Percentiles rank a stretch among this genome's conserved stretches.
Evolutionary conservation across 1,140 invertebrate species (phyloP).

Genomic region (Leguminivora glycinivorella): DNA sequence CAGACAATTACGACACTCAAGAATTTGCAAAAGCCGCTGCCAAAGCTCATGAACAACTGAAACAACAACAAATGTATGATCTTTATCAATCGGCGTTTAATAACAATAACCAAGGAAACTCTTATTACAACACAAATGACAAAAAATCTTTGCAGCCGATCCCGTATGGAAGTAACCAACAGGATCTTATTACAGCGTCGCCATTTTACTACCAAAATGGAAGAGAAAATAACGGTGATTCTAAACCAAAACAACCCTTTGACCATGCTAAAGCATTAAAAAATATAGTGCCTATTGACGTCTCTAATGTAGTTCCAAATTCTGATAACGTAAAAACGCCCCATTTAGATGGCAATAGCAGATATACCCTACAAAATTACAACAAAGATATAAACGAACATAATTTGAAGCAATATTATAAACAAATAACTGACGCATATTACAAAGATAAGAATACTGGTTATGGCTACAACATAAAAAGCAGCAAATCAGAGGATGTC

Average conservation of each 20-base stretch:
- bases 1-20: conserved; percentile 58
- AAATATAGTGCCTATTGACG: conserved; percentile 74
- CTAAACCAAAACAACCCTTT: conserved; percentile 60
- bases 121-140: conserved; percentile 45
- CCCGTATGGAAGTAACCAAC: conserved; percentile 50
- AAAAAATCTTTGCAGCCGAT: conserved; percentile 51
- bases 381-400: conserved; percentile 58
- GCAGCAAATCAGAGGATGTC: conserved; percentile 54
- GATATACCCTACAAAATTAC: conserved; percentile 45
- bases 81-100: conserved; percentile 36
- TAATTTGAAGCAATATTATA: conserved; percentile 55
- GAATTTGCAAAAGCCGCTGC: conserved; percentile 73
- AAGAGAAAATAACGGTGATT: conserved; percentile 50
- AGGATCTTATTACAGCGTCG: conserved; percentile 61
- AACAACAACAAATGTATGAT: conserved; percentile 45
- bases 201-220: conserved; percentile 56
- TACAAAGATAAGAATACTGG: conserved; percentile 68
- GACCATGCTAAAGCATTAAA: conserved; percentile 76
- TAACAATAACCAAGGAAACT: conserved; percentile 35
- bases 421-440: conserved; percentile 55
- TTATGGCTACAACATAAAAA: conserved; percentile 60
- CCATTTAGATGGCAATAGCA: conserved; percentile 46
- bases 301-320: conserved; percentile 67
- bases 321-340: conserved; percentile 47
- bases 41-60: conserved; percentile 70